Percentiles rank a stretch among this genome's conserved stretches.
Conservation (phyloP, 2,888 invertebrate species). For the Xestia c-nigrum region DNA sequence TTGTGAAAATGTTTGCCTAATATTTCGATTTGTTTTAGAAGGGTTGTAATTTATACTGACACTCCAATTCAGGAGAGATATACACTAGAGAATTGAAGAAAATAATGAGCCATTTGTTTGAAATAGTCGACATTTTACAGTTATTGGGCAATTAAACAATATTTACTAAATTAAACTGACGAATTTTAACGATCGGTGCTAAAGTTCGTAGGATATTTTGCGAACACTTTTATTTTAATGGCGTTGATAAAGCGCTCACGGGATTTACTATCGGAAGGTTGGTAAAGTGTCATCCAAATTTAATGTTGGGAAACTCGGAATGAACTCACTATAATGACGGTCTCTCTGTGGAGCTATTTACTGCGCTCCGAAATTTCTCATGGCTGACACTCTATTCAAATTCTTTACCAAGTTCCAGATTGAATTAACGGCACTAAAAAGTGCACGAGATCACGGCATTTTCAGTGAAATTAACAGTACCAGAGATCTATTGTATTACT, state of each 20-base stretch:
- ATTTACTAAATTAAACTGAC: conserved; percentile 48
- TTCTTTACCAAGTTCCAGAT: conserved; percentile 81
- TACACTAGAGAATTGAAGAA: conserved; percentile 34
- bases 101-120: conserved; percentile 52
- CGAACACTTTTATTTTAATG: conserved; percentile 76
- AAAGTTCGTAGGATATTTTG: conserved; percentile 67
- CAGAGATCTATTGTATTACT: conserved; percentile 80
- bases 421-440: conserved; percentile 85
- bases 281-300: conserved; percentile 80
- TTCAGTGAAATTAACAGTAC: conserved; percentile 81
- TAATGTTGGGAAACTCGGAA: conserved; percentile 82
- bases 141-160: conserved; percentile 45
- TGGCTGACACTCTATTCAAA: conserved; percentile 77
- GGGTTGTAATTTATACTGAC: conserved; percentile 49
- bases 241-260: conserved; percentile 65
- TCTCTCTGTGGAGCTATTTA: conserved; percentile 81
- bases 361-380: conserved; percentile 82
- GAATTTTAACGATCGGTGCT: conserved; percentile 65
- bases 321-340: conserved; percentile 84
- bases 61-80: conserved; percentile 39
- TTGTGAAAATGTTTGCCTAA: conserved; percentile 31
- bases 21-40: conserved; percentile 37
- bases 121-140: conserved; percentile 32
- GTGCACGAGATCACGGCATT: conserved; percentile 79
- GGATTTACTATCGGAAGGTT: conserved; percentile 83